A percentile compares a stretch with the other conserved stretches of the same genome.
These are phyloP conservation scores for Noctua janthe DNA, from an alignment of 2,888 invertebrate species.

Conservation along the genomic window DNA sequence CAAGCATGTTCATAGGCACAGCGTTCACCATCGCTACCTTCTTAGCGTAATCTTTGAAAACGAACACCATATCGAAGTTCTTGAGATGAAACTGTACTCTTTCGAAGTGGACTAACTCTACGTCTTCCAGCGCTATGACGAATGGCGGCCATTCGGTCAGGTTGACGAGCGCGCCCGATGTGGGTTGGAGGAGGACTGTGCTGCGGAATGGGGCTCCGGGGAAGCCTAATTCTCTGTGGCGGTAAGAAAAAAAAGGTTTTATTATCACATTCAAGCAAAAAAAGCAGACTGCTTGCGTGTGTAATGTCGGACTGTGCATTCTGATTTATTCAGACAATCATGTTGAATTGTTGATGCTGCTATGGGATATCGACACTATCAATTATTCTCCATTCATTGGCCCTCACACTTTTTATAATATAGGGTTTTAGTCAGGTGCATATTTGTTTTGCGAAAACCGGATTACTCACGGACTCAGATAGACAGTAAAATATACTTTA, in stretches of 20 bases:
- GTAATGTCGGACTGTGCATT: neutral
- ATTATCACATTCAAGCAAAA: neutral
- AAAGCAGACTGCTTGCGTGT: neutral
- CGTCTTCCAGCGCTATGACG: constrained; percentile 99
- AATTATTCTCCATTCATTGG: too few species aligned
- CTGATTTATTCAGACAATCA: neutral
- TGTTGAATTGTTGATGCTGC: too few species aligned
- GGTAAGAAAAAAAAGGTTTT: neutral
- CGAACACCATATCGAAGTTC: constrained; percentile 99
- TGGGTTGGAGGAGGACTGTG: constrained; percentile 98
- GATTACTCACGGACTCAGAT: neutral
- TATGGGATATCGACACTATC: too few species aligned
- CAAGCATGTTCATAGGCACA: constrained; percentile 99
- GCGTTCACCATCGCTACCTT: constrained; percentile 99
- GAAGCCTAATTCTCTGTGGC: constrained; percentile 96
- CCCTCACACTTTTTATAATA: neutral
- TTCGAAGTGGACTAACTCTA: constrained; percentile 99
- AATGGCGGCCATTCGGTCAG: constrained; percentile 99
- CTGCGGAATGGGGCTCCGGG: constrained; percentile 99
- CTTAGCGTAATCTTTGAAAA: constrained; percentile 99
- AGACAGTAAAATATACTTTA: neutral
- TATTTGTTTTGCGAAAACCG: neutral
- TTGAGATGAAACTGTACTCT: constrained; percentile 99
- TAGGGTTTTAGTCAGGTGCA: neutral
- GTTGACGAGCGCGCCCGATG: constrained; percentile 99